Percentiles rank a stretch among this genome's conserved stretches.
These are phyloP conservation scores for Rissa tridactyla DNA, from an alignment of 2,113 vertebrate species.

Conservation along the genomic window DNA sequence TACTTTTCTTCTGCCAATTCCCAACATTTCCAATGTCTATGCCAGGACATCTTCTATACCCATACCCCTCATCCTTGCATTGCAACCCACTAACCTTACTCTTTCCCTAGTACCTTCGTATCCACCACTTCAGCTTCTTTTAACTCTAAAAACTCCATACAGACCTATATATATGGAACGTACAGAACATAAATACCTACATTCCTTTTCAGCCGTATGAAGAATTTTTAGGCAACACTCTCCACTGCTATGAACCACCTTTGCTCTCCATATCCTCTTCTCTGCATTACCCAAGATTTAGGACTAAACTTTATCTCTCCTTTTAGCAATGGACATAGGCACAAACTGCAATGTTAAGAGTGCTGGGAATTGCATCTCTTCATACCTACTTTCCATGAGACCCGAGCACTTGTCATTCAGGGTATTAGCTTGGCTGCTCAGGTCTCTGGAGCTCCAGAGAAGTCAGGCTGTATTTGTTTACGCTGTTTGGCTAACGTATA, in stretches of 20 bases:
- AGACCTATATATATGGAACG: background rate
- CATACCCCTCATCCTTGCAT: background rate
- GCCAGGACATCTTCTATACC: background rate
- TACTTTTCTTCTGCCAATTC: background rate
- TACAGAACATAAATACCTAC: background rate
- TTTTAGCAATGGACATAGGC: background rate
- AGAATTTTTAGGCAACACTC: background rate
- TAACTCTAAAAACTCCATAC: background rate
- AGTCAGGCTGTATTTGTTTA: background rate
- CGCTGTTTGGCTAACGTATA: background rate
- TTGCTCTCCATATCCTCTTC: background rate
- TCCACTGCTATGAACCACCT: background rate
- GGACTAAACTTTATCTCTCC: background rate
- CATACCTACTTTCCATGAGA: background rate
- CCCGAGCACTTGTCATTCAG: background rate
- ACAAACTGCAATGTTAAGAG: background rate
- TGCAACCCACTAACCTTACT: background rate
- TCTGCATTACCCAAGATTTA: background rate
- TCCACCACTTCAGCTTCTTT: background rate
- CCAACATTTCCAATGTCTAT: background rate
- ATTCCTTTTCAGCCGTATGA: background rate
- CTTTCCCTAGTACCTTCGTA: background rate
- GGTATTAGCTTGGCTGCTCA: background rate
- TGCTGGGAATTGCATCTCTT: background rate
- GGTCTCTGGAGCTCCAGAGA: background rate